Conservation (phyloP, 1,140 invertebrate species). For the Pantala flavescens region DNA sequence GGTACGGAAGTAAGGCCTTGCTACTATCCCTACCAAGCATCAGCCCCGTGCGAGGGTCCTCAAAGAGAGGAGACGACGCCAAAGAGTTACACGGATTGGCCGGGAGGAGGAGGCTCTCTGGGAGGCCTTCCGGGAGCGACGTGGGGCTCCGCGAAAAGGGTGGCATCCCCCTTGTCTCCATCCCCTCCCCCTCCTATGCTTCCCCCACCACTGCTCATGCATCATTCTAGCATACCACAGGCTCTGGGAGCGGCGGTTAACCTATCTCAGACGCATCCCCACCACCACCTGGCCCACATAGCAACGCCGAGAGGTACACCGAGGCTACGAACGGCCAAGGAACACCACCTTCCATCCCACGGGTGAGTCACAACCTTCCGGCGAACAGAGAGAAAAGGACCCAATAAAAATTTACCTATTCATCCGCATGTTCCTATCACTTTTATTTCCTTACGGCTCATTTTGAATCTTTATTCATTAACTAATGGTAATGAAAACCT, state of each 20-base stretch:
- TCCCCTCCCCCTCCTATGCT: background rate
- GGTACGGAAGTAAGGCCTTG: slow-evolving; percentile 27
- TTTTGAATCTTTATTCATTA: no score
- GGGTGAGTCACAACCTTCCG: slow-evolving; percentile 12
- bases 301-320: slow-evolving; percentile 11
- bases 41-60: background rate
- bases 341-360: slow-evolving; percentile 14
- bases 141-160: background rate
- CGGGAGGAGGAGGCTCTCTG: background rate
- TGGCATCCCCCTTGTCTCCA: background rate
- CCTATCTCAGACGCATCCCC: slow-evolving; percentile 40
- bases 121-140: background rate
- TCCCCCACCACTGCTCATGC: background rate
- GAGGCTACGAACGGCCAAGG: slow-evolving; percentile 38
- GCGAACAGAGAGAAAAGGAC: no score
- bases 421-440: no score
- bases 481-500: no score
- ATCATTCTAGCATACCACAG: slow-evolving; percentile 19
- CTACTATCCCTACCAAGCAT: slow-evolving; percentile 5
- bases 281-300: slow-evolving; percentile 1
- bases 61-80: background rate
- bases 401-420: no score
- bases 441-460: no score
- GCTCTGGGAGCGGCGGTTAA: slow-evolving; percentile 31
- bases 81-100: background rate